These are phyloP conservation scores for Poicephalus gulielmi DNA, from an alignment of 2,113 vertebrate species.

Conservation along the genomic window DNA sequence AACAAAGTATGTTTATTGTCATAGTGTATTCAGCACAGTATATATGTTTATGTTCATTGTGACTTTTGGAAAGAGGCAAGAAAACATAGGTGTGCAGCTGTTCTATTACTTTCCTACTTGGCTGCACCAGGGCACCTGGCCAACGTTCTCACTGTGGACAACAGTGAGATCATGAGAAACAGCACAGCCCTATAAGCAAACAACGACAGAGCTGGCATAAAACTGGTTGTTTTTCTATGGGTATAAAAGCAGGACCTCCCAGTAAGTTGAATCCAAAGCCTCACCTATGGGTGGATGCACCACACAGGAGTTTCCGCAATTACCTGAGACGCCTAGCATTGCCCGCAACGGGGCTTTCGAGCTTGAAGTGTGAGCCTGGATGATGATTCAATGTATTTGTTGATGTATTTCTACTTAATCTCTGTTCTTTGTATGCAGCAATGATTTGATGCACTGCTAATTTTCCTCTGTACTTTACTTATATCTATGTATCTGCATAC, in stretches of 20 bases:
- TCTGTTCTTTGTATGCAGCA: background rate
- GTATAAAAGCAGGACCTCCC: background rate
- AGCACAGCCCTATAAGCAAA: background rate
- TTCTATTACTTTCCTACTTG: background rate
- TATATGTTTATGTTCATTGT: background rate
- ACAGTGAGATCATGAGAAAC: background rate
- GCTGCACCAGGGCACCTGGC: background rate
- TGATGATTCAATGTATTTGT: background rate
- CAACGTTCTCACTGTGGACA: background rate
- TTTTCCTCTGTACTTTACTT: background rate
- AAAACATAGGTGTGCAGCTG: background rate
- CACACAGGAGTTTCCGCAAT: background rate
- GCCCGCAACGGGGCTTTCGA: background rate
- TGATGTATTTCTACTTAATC: background rate
- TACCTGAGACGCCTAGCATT: background rate
- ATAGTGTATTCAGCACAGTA: background rate
- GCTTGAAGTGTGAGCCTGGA: background rate
- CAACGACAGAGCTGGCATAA: background rate
- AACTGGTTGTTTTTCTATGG: background rate
- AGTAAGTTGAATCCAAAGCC: background rate
- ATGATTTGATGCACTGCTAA: background rate
- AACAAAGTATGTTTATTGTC: background rate
- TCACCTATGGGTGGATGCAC: background rate
- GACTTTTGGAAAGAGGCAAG: background rate
- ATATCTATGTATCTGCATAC: background rate